Conservation (phyloP, 2,888 invertebrate species). For the Nyleta sp. region DNA sequence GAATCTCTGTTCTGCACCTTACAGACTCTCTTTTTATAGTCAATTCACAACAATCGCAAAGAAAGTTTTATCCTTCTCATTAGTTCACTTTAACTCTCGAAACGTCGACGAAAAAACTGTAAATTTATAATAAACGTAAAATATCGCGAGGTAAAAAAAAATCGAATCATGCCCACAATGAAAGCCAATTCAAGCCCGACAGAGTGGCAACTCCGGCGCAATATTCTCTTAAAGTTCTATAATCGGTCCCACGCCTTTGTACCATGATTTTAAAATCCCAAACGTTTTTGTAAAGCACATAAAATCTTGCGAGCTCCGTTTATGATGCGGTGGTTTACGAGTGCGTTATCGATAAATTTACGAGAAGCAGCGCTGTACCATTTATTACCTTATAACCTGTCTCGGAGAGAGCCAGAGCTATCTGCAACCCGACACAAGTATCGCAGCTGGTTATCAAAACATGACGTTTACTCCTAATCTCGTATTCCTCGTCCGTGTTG, state of each 20-base stretch:
- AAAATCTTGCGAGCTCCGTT: constrained; percentile 56
- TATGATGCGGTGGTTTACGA: constrained; percentile 52
- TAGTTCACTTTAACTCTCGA: too few relatives aligned
- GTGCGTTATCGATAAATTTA: constrained; percentile 55
- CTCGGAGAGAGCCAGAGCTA: constrained; percentile 81
- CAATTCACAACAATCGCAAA: too few relatives aligned
- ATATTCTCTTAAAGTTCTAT: constrained; percentile 22
- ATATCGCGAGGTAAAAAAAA: too few relatives aligned
- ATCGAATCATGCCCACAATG: too few relatives aligned
- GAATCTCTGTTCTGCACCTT: too few relatives aligned
- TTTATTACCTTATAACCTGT: constrained; percentile 77
- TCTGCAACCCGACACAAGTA: constrained; percentile 91
- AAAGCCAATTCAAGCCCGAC: neutral
- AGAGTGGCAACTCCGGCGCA: constrained; percentile 1
- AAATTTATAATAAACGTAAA: too few relatives aligned
- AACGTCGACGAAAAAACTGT: too few relatives aligned
- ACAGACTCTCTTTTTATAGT: too few relatives aligned
- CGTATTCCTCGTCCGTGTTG: constrained; percentile 80
- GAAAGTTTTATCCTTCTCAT: too few relatives aligned
- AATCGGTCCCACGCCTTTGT: constrained; percentile 10
- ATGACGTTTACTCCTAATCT: constrained; percentile 87
- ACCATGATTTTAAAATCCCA: constrained; percentile 10
- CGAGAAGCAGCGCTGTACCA: constrained; percentile 24
- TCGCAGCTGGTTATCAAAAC: constrained; percentile 92
- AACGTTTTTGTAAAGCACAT: constrained; percentile 43